Conservation (phyloP, 2,888 invertebrate species). For the Heliconius charithonia region DNA sequence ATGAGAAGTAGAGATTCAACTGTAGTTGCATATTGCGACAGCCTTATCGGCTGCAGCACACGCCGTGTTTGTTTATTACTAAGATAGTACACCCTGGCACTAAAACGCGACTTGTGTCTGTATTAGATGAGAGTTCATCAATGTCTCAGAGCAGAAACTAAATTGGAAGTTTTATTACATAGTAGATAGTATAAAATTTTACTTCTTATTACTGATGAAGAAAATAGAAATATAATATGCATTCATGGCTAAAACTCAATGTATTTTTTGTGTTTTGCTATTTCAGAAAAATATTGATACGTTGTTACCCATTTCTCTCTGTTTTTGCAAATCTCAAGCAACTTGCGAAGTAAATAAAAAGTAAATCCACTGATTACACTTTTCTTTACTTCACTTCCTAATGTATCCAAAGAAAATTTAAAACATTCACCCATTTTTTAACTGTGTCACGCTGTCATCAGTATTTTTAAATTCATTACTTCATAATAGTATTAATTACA, state of each 20-base stretch:
- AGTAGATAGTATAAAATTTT: neutral
- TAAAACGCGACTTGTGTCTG: slow-evolving; percentile 54
- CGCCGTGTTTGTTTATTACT: slow-evolving; percentile 80
- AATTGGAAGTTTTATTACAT: slow-evolving; percentile 7
- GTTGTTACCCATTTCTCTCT: neutral
- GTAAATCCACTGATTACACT: neutral
- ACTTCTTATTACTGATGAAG: neutral
- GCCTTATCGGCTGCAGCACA: slow-evolving; percentile 78
- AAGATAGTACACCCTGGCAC: slow-evolving; percentile 64
- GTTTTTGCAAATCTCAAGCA: neutral
- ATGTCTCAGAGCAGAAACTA: slow-evolving; percentile 15
- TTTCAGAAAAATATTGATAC: neutral
- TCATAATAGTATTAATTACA: too few relatives aligned
- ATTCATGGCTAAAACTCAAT: neutral
- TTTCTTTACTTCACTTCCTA: neutral
- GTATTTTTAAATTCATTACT: too few relatives aligned
- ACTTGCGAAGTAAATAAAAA: neutral
- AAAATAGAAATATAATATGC: neutral
- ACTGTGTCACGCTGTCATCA: too few relatives aligned
- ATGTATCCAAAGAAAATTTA: too few relatives aligned
- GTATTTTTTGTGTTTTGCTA: neutral
- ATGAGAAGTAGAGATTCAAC: slow-evolving; percentile 45
- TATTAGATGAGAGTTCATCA: slow-evolving; percentile 52
- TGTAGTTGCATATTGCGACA: slow-evolving; percentile 51
- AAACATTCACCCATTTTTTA: too few relatives aligned